Evolutionary conservation across 1,140 invertebrate genomes (phyloP).

Genomic region (Tetramorium parvispinum): DNA sequence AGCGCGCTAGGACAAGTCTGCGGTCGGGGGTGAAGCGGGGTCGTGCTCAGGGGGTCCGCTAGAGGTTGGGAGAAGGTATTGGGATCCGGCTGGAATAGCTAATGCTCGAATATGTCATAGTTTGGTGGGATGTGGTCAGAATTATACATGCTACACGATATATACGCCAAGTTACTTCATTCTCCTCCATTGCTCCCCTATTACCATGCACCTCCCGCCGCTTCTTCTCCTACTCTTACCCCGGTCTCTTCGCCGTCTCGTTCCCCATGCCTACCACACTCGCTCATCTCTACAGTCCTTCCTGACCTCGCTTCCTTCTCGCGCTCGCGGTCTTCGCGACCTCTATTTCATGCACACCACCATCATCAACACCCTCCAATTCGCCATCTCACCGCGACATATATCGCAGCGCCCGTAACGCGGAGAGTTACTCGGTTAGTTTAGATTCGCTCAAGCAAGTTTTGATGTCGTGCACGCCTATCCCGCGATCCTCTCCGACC

Average conservation of each 20-base stretch:
- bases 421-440: conserved; percentile 82
- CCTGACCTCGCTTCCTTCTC: conserved; percentile 29
- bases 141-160: conserved; percentile 79
- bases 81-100: conserved; percentile 76
- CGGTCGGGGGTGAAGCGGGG: conserved; percentile 42
- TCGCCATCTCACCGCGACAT: conserved; percentile 67
- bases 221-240: conserved; percentile 32
- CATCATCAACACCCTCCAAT: conserved; percentile 74
- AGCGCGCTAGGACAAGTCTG: conserved; percentile 53
- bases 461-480: conserved; percentile 81
- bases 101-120: conserved; percentile 80
- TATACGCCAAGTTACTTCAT: conserved; percentile 74
- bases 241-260: not conserved
- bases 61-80: conserved; percentile 69
- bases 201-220: conserved; percentile 38
- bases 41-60: conserved; percentile 55
- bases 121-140: conserved; percentile 80
- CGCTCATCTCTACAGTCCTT: conserved; percentile 15
- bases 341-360: conserved; percentile 69
- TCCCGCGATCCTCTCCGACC: conserved; percentile 65
- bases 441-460: conserved; percentile 83
- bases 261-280: conserved; percentile 19
- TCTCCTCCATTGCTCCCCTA: conserved; percentile 56
- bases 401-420: conserved; percentile 75
- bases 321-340: conserved; percentile 14